phyloP scores from a whole-genome alignment of 2,113 vertebrate genomes.

The Percopsis transmontana region DNA sequence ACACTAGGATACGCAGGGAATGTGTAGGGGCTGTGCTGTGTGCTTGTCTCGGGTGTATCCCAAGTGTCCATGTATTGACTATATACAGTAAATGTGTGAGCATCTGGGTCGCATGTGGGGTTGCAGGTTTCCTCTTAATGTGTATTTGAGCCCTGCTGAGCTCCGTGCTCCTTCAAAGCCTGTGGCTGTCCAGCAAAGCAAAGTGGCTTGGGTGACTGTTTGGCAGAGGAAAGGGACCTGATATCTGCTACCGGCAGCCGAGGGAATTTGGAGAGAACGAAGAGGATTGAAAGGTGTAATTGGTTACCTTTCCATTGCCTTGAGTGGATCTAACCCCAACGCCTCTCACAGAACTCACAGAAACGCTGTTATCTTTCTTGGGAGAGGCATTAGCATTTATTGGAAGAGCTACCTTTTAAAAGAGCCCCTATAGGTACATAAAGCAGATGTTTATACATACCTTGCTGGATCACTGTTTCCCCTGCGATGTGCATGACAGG shows the following conservation, averaged over 20 bases:
- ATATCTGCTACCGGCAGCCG: conserved; percentile 36
- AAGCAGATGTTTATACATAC: conserved; percentile 60
- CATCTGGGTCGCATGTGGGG: background rate
- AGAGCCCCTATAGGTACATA: no score
- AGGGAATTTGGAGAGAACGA: conserved; percentile 24
- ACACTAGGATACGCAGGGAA: conserved; percentile 34
- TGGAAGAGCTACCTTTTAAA: no score
- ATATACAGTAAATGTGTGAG: conserved; percentile 8
- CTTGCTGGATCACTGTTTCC: conserved; percentile 96
- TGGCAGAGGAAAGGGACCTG: conserved; percentile 24
- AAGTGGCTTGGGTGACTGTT: conserved; percentile 30
- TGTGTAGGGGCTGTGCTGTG: conserved; percentile 4
- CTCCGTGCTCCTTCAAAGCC: conserved; percentile 56
- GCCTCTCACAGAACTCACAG: background rate
- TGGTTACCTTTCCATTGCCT: background rate
- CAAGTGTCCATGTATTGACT: conserved; percentile 1
- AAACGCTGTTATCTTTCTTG: background rate
- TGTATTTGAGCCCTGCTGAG: conserved; percentile 3
- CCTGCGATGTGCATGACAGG: conserved; percentile 95
- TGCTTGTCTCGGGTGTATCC: conserved; percentile 5
- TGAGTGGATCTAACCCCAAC: background rate
- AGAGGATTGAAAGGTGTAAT: background rate
- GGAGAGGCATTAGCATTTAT: no score
- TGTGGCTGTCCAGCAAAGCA: conserved; percentile 33
- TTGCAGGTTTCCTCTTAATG: background rate